Conservation (phyloP, 2,888 invertebrate genomes). For the Chymomyza amoena region DNA sequence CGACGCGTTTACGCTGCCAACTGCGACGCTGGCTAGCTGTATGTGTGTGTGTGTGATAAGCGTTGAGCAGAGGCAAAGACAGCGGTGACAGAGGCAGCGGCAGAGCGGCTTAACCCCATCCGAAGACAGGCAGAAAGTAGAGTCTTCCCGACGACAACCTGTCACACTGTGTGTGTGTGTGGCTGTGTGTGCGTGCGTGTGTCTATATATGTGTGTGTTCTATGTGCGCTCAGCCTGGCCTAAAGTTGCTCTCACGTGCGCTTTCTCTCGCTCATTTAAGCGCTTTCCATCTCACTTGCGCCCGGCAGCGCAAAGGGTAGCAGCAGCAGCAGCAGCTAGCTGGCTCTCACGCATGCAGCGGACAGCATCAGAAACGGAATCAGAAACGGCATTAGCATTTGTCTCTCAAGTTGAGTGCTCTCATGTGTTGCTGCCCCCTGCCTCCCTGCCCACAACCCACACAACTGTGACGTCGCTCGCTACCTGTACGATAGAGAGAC, state of each 20-base stretch:
- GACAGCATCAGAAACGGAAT: slow-evolving; percentile 11
- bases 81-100: slow-evolving; percentile 21
- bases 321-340: slow-evolving; percentile 28
- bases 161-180: background rate
- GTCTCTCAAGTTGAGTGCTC: background rate
- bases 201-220: background rate
- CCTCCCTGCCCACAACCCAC: too few species aligned
- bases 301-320: slow-evolving; percentile 35
- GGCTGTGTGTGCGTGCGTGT: background rate
- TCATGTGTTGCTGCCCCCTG: background rate
- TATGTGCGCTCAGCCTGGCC: slow-evolving; percentile 7
- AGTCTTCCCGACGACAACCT: background rate
- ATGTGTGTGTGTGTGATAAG: slow-evolving; percentile 61
- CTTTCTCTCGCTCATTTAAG: slow-evolving; percentile 1
- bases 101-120: slow-evolving; percentile 54
- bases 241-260: slow-evolving; percentile 23
- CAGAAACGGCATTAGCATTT: background rate
- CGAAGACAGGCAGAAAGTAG: slow-evolving; percentile 25
- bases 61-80: slow-evolving; percentile 47
- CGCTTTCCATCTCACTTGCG: background rate
- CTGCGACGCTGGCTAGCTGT: slow-evolving; percentile 39
- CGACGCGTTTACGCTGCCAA: slow-evolving; percentile 26
- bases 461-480: too few species aligned
- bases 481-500: background rate
- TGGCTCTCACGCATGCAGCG: background rate